Conservation (phyloP, 2,113 vertebrate genomes). For the Macrotis lagotis region DNA sequence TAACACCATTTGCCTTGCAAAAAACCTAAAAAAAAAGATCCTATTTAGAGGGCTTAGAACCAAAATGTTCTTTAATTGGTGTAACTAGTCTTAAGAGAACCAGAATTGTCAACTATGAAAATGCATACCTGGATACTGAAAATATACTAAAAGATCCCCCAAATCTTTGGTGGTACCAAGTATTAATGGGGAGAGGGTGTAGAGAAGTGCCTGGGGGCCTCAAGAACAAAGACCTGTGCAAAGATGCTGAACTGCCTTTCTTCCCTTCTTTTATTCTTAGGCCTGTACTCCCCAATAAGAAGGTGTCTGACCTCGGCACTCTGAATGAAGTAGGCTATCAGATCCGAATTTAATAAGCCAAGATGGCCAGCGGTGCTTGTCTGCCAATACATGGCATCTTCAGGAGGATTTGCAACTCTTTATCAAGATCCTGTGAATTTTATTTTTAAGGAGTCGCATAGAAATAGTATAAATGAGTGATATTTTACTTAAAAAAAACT, state of each 20-base stretch:
- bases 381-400: slow-evolving; percentile 70
- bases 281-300: slow-evolving; percentile 91
- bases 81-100: not conserved
- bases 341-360: slow-evolving; percentile 91
- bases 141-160: slow-evolving; percentile 13
- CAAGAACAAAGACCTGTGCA: not conserved
- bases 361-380: slow-evolving; percentile 69
- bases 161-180: not conserved
- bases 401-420: slow-evolving; percentile 74
- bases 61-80: not conserved
- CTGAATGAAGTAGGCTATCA: slow-evolving; percentile 95
- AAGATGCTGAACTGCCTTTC: not conserved
- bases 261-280: slow-evolving; percentile 78
- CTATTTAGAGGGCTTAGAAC: not conserved
- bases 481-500: slow-evolving; percentile 58
- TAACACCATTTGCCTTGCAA: too few species aligned
- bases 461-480: slow-evolving; percentile 74
- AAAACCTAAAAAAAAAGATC: too few species aligned
- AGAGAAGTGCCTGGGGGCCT: too few species aligned
- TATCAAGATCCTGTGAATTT: slow-evolving; percentile 69
- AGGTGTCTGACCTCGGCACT: slow-evolving; percentile 89
- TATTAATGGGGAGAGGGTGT: rapidly evolving
- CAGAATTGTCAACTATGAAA: not conserved
- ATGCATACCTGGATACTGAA: not conserved
- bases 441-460: slow-evolving; percentile 73